Conservation (phyloP, 2,888 invertebrate species). For the Pseudococcus viburni region DNA sequence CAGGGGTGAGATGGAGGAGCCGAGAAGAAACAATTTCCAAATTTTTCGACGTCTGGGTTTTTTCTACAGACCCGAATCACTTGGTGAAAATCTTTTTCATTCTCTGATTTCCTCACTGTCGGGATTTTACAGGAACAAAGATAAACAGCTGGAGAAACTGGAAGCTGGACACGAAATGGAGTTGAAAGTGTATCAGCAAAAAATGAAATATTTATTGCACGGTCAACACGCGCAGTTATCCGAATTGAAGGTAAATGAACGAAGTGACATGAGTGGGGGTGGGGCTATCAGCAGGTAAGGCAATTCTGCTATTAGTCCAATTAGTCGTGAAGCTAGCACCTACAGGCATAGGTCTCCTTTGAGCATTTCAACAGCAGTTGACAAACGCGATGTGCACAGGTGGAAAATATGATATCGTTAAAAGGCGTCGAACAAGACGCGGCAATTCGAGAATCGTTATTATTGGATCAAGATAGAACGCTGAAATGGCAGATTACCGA, state of each 20-base stretch:
- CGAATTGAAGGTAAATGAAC: constrained; percentile 77
- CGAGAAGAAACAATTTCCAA: no score
- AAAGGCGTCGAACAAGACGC: constrained; percentile 90
- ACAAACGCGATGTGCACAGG: constrained; percentile 70
- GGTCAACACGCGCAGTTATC: constrained; percentile 90
- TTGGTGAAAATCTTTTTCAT: no score
- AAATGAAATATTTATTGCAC: constrained; percentile 92
- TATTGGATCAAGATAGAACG: constrained; percentile 82
- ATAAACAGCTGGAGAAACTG: constrained; percentile 89
- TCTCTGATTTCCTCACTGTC: no score
- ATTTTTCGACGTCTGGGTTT: no score
- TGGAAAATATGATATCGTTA: constrained; percentile 85
- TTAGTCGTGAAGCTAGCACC: no score
- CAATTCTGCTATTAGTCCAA: no score
- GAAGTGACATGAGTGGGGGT: no score
- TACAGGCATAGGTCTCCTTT: no score
- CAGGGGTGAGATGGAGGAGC: no score
- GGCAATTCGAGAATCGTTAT: constrained; percentile 81
- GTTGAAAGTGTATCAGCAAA: constrained; percentile 90
- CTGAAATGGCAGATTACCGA: constrained; percentile 80
- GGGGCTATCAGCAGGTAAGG: no score
- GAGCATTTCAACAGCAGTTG: no score
- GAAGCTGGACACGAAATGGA: constrained; percentile 90
- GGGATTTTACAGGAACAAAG: constrained; percentile 76
- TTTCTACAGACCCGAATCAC: no score